Evolutionary conservation across 1,140 invertebrate species (phyloP), one percentile per base, ranked within the genome.

Genomic region (Plectrocnemia conspersa): DNA sequence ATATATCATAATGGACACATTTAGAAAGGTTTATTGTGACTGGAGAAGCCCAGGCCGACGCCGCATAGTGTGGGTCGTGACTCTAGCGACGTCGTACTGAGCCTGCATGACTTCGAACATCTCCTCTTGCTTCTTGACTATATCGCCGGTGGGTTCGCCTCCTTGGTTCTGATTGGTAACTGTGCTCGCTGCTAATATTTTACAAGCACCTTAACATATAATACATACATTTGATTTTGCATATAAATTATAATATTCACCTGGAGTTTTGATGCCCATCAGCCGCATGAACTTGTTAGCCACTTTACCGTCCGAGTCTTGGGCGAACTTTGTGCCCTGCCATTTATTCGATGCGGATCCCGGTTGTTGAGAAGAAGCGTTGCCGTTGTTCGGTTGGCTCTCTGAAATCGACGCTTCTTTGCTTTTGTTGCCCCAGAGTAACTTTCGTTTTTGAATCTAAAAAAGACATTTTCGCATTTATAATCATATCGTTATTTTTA

Each of bases 201-300:
- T 29, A 29, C n/a, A 29, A 7, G 13, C 6, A 44, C 22, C 4
- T 19, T 18, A 5, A 44, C 7, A 44, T 44, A 15, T 44, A 44
- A 18, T 18, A 40, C 15, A 18, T 40, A 13, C 7, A 40, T 13
- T 40, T 13, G 18, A 7, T 18, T 6, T 40, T 23, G 3, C 5
- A 25, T 23, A 45, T 27, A 3, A 3, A 45, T 45, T 27, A 23
- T 23, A 40, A 13, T 36, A 54, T 67, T 50, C 60, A 66, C 70
- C 76, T 27, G 70, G 79, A 16, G 81, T 79, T 69, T 89, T 93
- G 38, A 97, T 95, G 32, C 94, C 94, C 93, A 97, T 97, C 7
- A 97, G 74, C 58, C 93, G 79, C 71, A 93, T 89, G 71, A 97
- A 97, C 74, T 97, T 97, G n/a, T 86, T 90, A 0, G 89, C 86